A percentile compares a stretch with the other conserved stretches of the same genome.
phyloP scores from a whole-genome alignment of 2,113 vertebrate genomes.

The Cololabis saira region DNA sequence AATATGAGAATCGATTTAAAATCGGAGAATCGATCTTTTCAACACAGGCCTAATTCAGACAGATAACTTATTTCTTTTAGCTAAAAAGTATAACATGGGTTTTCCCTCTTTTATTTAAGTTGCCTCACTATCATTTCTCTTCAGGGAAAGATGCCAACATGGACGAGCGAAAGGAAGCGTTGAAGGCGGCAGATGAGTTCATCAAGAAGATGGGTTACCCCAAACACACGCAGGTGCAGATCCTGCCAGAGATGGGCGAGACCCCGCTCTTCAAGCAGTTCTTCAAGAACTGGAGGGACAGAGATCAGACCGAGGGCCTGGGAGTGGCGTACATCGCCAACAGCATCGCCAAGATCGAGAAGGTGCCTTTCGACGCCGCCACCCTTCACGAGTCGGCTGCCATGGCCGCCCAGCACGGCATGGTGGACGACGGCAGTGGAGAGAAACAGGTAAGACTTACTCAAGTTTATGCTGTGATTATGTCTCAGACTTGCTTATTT shows the following conservation, averaged over 20 bases:
- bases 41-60: no score
- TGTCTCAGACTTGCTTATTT: no score
- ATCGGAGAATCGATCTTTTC: no score
- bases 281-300: conserved; percentile 97
- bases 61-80: background rate
- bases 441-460: conserved; percentile 84
- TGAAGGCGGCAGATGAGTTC: conserved; percentile 93
- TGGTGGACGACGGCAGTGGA: conserved; percentile 93
- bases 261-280: conserved; percentile 98
- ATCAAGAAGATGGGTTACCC: conserved; percentile 96
- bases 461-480: background rate
- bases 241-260: conserved; percentile 94
- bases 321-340: conserved; percentile 91
- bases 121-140: background rate
- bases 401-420: conserved; percentile 97
- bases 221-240: conserved; percentile 93
- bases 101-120: background rate
- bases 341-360: conserved; percentile 91
- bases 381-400: conserved; percentile 88
- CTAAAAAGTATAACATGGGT: background rate
- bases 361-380: conserved; percentile 90
- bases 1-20: no score
- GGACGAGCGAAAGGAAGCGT: conserved; percentile 91
- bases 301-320: conserved; percentile 90
- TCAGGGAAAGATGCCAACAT: conserved; percentile 90